These are phyloP conservation scores for Campylomormyrus tamandua DNA, from an alignment of 2,113 vertebrate genomes.

Conservation along the genomic window DNA sequence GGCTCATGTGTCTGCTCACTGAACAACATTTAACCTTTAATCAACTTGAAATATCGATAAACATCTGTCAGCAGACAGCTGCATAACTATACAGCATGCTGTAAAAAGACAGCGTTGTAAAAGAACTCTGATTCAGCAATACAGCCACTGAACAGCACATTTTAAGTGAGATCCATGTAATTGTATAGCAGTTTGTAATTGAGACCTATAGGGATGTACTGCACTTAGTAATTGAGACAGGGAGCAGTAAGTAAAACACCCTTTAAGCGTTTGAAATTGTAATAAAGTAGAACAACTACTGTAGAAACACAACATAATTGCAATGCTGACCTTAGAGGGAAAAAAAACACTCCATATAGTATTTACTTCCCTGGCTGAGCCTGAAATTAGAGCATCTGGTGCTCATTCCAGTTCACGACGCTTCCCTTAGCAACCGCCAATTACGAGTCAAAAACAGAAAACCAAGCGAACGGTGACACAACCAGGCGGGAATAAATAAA, in stretches of 20 bases:
- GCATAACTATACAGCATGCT: neutral
- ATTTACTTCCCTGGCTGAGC: neutral
- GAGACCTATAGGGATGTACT: neutral
- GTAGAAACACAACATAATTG: constrained; percentile 12
- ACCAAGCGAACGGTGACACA: neutral
- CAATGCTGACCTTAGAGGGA: neutral
- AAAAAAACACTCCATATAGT: neutral
- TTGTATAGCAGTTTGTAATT: neutral
- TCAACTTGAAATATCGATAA: neutral
- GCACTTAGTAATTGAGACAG: neutral
- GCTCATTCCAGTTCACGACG: neutral
- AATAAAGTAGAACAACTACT: neutral
- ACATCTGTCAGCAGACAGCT: neutral
- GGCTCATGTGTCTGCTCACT: neutral
- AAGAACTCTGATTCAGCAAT: neutral
- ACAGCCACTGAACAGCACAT: neutral
- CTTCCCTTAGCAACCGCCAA: neutral
- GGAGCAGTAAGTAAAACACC: neutral
- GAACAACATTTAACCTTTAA: neutral
- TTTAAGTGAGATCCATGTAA: neutral
- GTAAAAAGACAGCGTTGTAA: neutral
- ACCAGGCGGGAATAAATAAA: neutral
- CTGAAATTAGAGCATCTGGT: constrained; percentile 18
- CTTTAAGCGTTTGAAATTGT: neutral
- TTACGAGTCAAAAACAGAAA: neutral